Evolutionary conservation across 2,113 vertebrate genomes (phyloP), one percentile per base, ranked within the genome.

Genomic region (Cricetomys ansorgei): DNA sequence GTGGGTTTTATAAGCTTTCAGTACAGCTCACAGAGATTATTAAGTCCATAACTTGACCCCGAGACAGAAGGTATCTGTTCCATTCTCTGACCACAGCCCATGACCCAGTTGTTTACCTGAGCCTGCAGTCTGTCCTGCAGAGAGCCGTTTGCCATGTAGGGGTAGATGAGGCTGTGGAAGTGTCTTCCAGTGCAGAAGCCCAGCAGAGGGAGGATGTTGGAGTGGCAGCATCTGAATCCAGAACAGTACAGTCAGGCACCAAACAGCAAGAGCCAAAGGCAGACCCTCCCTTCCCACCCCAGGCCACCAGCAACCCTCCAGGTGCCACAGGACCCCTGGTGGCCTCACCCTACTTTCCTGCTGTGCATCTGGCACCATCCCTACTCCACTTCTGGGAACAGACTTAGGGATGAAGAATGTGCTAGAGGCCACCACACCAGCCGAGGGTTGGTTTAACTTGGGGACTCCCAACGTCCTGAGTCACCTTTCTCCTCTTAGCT

Each of bases 91-190:
- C 6, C 16, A 21, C 45, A 31, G 48, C 9, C 23, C 25, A 21
- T 31, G 37, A 59, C 6, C 43, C 67, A 59, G 62, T 10, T 29
- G 15, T 97, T 98, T 97, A 99, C 99, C 7, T 98, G 97, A 88
- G 75, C 89, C 11, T 97, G 98, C 6, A 99, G 98, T 65, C 96
- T 98, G 96, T 98, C 97, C 72, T 98, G 98, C 17, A 99, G 92
- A 1, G 98, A 99, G 67, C 98, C 98, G 5, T 98, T 98, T n/a
- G 96, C 96, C 98, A 99, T 98, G 97, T 98, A 98, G 0, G 98
- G 98, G 57, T 99, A 98, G 15, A 99, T 98, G 72, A 99, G 97
- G 57, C 98, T 98, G 93, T 98, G 95, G 83, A 97, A 91, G 67
- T 65, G 97, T 1, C 73, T 72, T 92, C 98, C 98, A 3, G 98